Conservation (phyloP, 2,113 vertebrate species). For the Hymenochirus boettgeri region DNA sequence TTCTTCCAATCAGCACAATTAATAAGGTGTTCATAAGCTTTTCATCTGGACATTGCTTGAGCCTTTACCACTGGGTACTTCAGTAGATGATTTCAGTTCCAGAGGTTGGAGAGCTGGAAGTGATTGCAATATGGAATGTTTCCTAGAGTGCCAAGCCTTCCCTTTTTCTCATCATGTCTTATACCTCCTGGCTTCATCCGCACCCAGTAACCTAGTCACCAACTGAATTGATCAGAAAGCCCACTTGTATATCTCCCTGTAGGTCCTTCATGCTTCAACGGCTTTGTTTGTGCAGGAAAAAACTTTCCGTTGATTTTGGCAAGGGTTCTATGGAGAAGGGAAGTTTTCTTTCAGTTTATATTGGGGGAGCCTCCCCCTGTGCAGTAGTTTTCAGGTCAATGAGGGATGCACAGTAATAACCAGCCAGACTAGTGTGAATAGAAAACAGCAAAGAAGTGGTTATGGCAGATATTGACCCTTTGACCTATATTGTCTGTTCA, state of each 20-base stretch:
- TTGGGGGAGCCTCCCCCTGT: conserved; percentile 7
- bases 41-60: not conserved
- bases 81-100: conserved; percentile 6
- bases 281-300: conserved; percentile 56
- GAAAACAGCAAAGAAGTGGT: not conserved
- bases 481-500: not conserved
- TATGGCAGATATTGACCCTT: not conserved
- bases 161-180: conserved; percentile 3
- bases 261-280: conserved; percentile 42
- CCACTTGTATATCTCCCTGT: conserved; percentile 15
- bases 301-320: conserved; percentile 53
- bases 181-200: conserved; percentile 5
- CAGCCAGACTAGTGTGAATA: not conserved
- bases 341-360: conserved; percentile 35
- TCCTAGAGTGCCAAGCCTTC: conserved; percentile 22
- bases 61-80: not conserved
- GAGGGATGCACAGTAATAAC: not conserved
- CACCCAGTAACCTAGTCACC: conserved; percentile 21
- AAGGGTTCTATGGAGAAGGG: conserved; percentile 45
- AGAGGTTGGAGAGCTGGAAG: not conserved
- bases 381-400: conserved; percentile 27
- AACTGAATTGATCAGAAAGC: conserved; percentile 16
- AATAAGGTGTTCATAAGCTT: not conserved
- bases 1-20: not conserved
- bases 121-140: not conserved